These are phyloP conservation scores for Nomada fucata DNA, from an alignment of 2,888 invertebrate species.

Conservation along the genomic window DNA sequence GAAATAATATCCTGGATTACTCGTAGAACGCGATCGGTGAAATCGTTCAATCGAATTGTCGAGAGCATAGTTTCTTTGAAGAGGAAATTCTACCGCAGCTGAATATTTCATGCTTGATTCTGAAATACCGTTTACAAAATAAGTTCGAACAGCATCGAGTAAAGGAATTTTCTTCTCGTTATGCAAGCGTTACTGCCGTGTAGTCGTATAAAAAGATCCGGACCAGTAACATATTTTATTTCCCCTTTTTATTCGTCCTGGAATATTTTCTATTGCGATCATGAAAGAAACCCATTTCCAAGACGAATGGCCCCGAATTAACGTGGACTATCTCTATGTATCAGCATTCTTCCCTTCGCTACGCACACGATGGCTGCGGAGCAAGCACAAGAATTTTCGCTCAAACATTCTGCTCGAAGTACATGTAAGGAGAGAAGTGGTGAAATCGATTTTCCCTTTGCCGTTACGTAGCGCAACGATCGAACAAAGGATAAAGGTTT, in stretches of 20 bases:
- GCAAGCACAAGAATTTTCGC: neutral
- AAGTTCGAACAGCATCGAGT: neutral
- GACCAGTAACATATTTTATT: neutral
- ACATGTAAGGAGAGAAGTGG: neutral
- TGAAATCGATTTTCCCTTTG: conserved; percentile 30
- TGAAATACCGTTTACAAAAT: too few relatives aligned
- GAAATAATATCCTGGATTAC: too few relatives aligned
- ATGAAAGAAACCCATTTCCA: conserved; percentile 7
- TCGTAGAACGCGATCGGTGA: neutral
- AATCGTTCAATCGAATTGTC: neutral
- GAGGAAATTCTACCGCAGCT: too few relatives aligned
- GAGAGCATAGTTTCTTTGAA: neutral
- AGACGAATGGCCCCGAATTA: conserved; percentile 11
- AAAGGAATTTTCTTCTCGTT: neutral
- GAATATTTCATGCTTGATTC: too few relatives aligned
- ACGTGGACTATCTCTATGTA: neutral
- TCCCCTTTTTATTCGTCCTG: neutral
- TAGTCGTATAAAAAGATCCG: neutral
- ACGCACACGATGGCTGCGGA: neutral
- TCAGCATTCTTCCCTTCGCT: neutral
- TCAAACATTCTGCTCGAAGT: neutral
- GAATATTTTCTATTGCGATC: neutral
- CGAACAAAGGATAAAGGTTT: conserved; percentile 3
- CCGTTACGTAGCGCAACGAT: conserved; percentile 15
- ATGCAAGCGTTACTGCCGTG: neutral